These are phyloP conservation scores for Oxyruncus cristatus DNA, from an alignment of 2,113 vertebrate species.

Conservation along the genomic window DNA sequence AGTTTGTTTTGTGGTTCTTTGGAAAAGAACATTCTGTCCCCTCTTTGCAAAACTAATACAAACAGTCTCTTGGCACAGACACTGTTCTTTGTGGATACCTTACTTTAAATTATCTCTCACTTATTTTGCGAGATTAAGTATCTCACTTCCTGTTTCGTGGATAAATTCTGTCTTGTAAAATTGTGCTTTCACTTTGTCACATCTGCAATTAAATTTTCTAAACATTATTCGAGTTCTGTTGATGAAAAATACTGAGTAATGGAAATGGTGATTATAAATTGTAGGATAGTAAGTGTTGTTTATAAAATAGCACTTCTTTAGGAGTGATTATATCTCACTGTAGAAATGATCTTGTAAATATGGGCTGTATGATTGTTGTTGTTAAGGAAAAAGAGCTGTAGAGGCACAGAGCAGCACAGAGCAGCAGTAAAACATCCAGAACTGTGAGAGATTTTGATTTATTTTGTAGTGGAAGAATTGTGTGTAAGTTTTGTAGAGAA, in stretches of 20 bases:
- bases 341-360: not conserved
- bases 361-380: not conserved
- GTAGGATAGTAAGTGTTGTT: not conserved
- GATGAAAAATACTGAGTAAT: not conserved
- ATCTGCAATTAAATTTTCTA: not conserved
- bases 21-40: constrained; percentile 29
- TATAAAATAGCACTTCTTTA: not conserved
- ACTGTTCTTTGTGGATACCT: constrained; percentile 12
- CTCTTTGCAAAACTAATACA: constrained; percentile 20
- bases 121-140: constrained; percentile 13
- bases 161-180: not conserved
- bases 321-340: not conserved
- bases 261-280: not conserved
- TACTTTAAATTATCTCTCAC: constrained; percentile 1
- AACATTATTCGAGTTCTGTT: not conserved
- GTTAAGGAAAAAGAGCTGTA: not conserved
- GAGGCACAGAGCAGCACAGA: not conserved
- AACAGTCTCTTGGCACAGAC: constrained; percentile 11
- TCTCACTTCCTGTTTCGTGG: not conserved
- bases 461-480: not conserved
- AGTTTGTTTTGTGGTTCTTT: constrained; percentile 44
- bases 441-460: not conserved
- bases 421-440: not conserved
- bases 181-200: not conserved
- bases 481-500: not conserved